phyloP scores from a whole-genome alignment of 2,888 invertebrate species.

The Mythimna albipuncta region DNA sequence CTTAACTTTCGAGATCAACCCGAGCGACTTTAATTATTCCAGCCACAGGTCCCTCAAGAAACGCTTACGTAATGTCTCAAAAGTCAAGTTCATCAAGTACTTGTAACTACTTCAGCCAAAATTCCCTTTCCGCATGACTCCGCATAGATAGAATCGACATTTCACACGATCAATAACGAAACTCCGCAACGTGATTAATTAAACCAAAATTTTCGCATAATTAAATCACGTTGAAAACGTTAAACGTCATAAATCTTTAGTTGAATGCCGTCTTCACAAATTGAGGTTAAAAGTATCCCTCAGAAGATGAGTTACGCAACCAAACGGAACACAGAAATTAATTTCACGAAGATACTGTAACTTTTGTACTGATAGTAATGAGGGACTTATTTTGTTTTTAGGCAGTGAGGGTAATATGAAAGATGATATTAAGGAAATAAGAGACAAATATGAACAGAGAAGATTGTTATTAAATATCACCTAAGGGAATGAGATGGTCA shows the following conservation, averaged over 20 bases:
- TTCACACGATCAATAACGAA: conserved; percentile 65
- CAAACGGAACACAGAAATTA: conserved; percentile 67
- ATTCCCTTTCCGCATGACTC: conserved; percentile 11
- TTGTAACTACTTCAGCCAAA: neutral
- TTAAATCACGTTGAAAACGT: conserved; percentile 67
- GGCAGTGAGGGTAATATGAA: neutral
- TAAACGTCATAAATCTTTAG: conserved; percentile 72
- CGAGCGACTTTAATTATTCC: too few relatives aligned
- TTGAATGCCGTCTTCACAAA: conserved; percentile 68
- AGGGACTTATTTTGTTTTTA: conserved; percentile 32
- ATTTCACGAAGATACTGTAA: conserved; percentile 55
- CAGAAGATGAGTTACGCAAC: conserved; percentile 70
- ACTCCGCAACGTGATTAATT: conserved; percentile 70
- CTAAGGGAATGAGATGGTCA: neutral
- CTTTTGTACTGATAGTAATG: conserved; percentile 36
- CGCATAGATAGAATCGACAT: conserved; percentile 44
- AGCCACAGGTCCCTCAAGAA: too few relatives aligned
- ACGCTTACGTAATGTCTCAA: neutral
- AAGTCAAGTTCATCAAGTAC: neutral
- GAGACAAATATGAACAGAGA: too few relatives aligned
- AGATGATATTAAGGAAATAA: conserved; percentile 2
- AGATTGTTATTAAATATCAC: neutral
- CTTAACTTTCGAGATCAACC: too few relatives aligned
- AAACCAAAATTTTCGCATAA: conserved; percentile 70
- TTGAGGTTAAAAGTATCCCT: conserved; percentile 70